phyloP scores from a whole-genome alignment of 1,140 invertebrate genomes.

The Ephestia elutella region DNA sequence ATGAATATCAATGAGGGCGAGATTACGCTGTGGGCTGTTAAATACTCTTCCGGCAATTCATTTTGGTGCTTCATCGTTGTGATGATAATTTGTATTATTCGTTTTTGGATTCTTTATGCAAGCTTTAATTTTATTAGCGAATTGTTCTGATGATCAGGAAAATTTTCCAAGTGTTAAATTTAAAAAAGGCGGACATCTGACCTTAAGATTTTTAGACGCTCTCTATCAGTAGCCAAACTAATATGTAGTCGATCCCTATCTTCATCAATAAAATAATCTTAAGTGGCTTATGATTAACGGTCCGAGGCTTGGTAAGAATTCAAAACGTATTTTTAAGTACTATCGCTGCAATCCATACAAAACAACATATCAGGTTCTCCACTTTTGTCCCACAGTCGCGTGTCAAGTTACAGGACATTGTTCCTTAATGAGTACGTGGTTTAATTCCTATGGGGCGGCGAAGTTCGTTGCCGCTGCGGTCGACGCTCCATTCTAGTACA shows the following conservation, averaged over 20 bases:
- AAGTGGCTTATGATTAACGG: too few species aligned
- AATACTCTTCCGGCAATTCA: not conserved
- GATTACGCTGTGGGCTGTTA: not conserved
- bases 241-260: too few species aligned
- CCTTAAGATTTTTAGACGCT: too few species aligned
- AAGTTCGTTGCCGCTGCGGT: constrained; percentile 48
- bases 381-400: not conserved
- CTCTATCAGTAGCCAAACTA: too few species aligned
- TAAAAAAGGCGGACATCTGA: too few species aligned
- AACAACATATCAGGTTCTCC: not conserved
- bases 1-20: constrained; percentile 3
- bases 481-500: constrained; percentile 38
- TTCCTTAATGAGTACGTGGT: constrained; percentile 14
- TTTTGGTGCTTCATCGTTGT: not conserved
- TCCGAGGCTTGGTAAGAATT: too few species aligned
- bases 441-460: constrained; percentile 40
- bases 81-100: not conserved
- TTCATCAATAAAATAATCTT: too few species aligned
- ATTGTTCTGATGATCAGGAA: too few species aligned
- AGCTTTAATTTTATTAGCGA: too few species aligned
- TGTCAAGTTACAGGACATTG: constrained; percentile 16
- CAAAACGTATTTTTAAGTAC: not conserved
- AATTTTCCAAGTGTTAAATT: too few species aligned
- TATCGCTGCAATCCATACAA: not conserved
- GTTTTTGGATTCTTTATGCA: not conserved